Evolutionary conservation across 2,888 invertebrate species (phyloP).

Genomic region (Noctua comes): DNA sequence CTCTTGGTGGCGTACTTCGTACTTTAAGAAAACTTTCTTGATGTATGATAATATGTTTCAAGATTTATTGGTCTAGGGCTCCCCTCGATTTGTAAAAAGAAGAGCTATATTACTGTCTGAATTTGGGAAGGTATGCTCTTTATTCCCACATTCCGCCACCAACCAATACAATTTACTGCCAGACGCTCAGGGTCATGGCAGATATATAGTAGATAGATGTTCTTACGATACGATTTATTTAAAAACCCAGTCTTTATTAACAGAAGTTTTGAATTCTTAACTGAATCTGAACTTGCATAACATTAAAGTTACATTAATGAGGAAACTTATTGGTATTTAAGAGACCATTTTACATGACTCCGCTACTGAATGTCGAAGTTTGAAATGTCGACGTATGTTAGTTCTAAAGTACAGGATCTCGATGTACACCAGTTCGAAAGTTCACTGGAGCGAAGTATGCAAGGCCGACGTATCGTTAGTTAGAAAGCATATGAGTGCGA

Average conservation of each 20-base stretch:
- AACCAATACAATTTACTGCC: background rate
- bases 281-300: too few relatives aligned
- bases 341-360: background rate
- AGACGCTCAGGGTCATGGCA: background rate
- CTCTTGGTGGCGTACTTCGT: background rate
- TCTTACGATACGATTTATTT: background rate
- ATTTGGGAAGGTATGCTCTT: background rate
- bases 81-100: slow-evolving; percentile 36
- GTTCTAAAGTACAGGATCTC: too few relatives aligned
- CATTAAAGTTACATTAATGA: background rate
- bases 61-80: slow-evolving; percentile 50
- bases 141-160: background rate
- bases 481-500: too few relatives aligned
- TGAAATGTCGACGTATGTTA: too few relatives aligned
- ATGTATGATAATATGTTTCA: slow-evolving; percentile 46
- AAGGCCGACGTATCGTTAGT: too few relatives aligned
- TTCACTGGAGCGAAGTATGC: too few relatives aligned
- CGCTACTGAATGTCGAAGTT: too few relatives aligned
- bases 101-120: background rate
- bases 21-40: slow-evolving; percentile 44
- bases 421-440: too few relatives aligned
- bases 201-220: background rate
- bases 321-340: background rate
- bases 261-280: background rate
- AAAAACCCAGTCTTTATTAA: background rate